Evolutionary conservation across 2,888 invertebrate genomes (phyloP), one percentile per base, ranked within the genome.

Genomic region (Yponomeuta evonymella): DNA sequence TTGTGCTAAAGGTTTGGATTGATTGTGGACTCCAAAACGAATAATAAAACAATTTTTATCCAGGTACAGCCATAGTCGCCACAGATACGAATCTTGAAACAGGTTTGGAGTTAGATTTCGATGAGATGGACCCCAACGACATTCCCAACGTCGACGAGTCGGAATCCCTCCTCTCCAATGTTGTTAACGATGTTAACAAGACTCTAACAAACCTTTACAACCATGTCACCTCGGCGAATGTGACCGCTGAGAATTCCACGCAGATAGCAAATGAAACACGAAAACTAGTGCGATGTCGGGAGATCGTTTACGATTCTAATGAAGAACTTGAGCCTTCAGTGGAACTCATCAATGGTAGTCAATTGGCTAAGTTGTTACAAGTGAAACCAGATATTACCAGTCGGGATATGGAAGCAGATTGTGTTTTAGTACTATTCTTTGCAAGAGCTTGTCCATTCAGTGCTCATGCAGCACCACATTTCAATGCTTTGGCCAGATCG

Each of bases 401-500:
- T 48, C 94, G 95, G 74, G 94, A 94, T 62, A 92, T 92, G 36
- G 94, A 94, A 76, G 94, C 94, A 33, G 87, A 92, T 65, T 97
- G 97, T 86, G 94, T 96, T 1, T 85, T 97, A 30, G 95, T 98
- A 3, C 90, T 98, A 76, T 98, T 99, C 87, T 98, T 96, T 85
- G 96, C 98, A 0, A 95, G 95, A 74, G 96, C 96, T 81, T 99
- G 99, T 80, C 95, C 97, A 2, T 98, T 98, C 79, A 98, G 98
- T 79, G 96, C 97, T 29, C 94, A 95, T 81, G 96, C 97, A 9
- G 98, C 98, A 1, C 97, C 97, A 8, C 95, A 97, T 82, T 97
- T 96, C 79, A 99, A 99, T 92, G 97, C 98, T 0, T 84, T 99
- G 43, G 96, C 98, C 1, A 93, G 97, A 79, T 95, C 96, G 4